phyloP scores from a whole-genome alignment of 2,888 invertebrate species.

The Trichacis sp. region DNA sequence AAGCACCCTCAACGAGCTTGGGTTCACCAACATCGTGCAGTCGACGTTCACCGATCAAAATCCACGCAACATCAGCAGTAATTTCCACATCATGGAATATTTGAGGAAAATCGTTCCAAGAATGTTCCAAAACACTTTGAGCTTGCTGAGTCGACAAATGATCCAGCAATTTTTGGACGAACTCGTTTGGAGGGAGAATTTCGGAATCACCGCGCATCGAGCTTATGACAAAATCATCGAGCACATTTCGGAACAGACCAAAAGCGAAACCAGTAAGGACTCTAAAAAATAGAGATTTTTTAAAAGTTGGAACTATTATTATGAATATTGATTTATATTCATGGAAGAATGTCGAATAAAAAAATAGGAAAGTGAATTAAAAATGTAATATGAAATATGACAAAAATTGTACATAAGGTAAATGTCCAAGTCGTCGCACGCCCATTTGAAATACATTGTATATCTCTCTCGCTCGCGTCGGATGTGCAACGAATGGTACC shows the following conservation, averaged over 20 bases:
- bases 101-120: conserved; percentile 86
- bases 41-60: conserved; percentile 70
- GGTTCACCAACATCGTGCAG: conserved; percentile 82
- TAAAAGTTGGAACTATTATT: no score
- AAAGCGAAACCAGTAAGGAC: conserved; percentile 75
- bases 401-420: no score
- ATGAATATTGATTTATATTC: no score
- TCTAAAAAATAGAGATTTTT: no score
- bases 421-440: no score
- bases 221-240: conserved; percentile 85
- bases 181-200: conserved; percentile 89
- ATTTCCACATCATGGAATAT: conserved; percentile 88
- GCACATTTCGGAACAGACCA: conserved; percentile 85
- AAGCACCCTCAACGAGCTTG: conserved; percentile 81
- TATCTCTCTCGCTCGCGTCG: no score
- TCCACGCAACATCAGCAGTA: conserved; percentile 73
- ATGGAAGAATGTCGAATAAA: no score
- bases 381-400: no score
- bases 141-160: conserved; percentile 83
- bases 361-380: no score
- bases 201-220: conserved; percentile 80
- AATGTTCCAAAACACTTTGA: conserved; percentile 91
- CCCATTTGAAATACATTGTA: no score
- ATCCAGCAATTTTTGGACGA: conserved; percentile 93
- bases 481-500: no score